A percentile compares a stretch with the other conserved stretches of the same genome.
These are phyloP conservation scores for Neotoxoptera formosana DNA, from an alignment of 1,140 invertebrate species.

Conservation along the genomic window DNA sequence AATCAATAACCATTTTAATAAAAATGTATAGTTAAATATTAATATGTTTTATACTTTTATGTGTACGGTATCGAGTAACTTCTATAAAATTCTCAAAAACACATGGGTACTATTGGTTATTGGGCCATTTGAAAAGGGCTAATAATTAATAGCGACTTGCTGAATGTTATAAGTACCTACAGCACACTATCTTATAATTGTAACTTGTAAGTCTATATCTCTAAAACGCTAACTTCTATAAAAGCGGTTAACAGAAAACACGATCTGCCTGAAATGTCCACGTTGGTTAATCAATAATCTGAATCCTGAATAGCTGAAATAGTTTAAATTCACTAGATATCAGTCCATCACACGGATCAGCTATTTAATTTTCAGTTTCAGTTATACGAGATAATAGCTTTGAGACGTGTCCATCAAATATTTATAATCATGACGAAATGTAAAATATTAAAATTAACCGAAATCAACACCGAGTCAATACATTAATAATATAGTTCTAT, in stretches of 20 bases:
- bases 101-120: background rate
- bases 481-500: background rate
- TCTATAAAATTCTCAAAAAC: too few species aligned
- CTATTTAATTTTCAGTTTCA: background rate
- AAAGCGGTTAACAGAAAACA: background rate
- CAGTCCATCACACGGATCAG: background rate
- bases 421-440: background rate
- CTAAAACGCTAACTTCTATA: background rate
- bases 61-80: too few species aligned
- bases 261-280: background rate
- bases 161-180: background rate
- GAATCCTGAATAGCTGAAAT: background rate
- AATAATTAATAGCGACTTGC: background rate
- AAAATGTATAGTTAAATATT: background rate
- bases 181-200: background rate
- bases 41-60: background rate
- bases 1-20: background rate
- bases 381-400: background rate
- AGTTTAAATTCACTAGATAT: background rate
- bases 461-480: background rate
- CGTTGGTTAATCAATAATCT: slow-evolving; percentile 19
- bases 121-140: background rate
- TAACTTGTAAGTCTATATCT: background rate
- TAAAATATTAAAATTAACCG: background rate
- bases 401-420: background rate